Evolutionary conservation across 2,888 invertebrate species (phyloP).

Genomic region (Shargacucullia verbasci): DNA sequence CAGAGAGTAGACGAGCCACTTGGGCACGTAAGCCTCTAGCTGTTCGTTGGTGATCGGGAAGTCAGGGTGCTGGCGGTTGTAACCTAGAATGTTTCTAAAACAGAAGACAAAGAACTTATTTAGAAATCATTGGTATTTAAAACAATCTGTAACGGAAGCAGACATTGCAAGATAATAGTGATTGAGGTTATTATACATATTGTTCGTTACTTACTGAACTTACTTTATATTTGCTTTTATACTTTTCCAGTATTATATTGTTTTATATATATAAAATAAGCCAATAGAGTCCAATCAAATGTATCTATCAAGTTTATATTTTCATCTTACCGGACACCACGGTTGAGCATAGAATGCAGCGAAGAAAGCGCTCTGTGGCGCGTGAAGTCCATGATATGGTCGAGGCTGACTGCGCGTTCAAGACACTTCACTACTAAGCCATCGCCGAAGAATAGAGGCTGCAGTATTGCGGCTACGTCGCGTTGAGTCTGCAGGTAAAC

Average conservation of each 20-base stretch:
- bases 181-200: no score
- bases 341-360: conserved; percentile 99
- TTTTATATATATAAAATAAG: no score
- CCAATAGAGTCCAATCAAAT: no score
- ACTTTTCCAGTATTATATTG: no score
- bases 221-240: no score
- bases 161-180: no score
- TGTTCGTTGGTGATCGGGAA: conserved; percentile 98
- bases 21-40: conserved; percentile 97
- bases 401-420: conserved; percentile 96
- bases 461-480: conserved; percentile 95
- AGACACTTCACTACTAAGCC: conserved; percentile 97
- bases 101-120: no score
- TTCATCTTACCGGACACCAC: conserved; percentile 92
- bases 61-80: conserved; percentile 97
- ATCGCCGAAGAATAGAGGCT: conserved; percentile 96
- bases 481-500: conserved; percentile 91
- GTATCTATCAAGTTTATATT: not conserved
- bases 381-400: conserved; percentile 99
- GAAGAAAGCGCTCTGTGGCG: conserved; percentile 98
- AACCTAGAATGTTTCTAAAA: conserved; percentile 94
- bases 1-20: conserved; percentile 97
- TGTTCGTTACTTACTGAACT: no score
- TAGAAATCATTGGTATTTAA: no score
- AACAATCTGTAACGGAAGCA: no score